Base-by-base conservation (phyloP, 2,888 invertebrate genomes). In the Mesochorus sp. region DNA sequence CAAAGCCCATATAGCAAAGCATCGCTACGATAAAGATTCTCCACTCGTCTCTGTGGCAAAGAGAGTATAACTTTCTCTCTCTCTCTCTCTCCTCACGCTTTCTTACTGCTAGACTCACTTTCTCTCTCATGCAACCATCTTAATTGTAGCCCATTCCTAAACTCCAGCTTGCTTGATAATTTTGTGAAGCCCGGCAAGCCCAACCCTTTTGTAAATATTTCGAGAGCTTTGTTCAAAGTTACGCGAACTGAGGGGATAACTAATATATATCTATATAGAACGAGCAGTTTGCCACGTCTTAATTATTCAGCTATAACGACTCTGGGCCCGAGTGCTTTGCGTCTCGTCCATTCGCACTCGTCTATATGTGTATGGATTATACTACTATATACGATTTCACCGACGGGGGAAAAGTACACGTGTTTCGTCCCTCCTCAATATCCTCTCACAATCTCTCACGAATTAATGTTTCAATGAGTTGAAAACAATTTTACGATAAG, bases 161-260 rank as follows among this genome's bases (percentile, higher is more conserved):
- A 74, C 72, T 81, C 68, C 31, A 53, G 42, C 51, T 78, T 68
- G 74, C 47, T 51, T 61, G 55, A 68, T 81, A 81, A 83, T 82
- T 80, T 80, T 79, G 64, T 59, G 68, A 62, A 79, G 79, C 66
- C 55, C 62, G 73, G 42, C 59, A 47, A 31, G 55, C 51, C 62
- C 14, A 55, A 49, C 57, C 71, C 71, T 71, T 83, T 79, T 73
- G 77, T 74, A 82, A 80, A 82, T 82, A 82, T 73, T 81, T 83
- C 61, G 76, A 73, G 71, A 80, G 82, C 81, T 83, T 83, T 81
- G 83, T 83, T 75, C 73, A 55, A 74, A 81, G 71, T 73, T 79
- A 76, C 73, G 73, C 68, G n/a, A n/a, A n/a, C n/a, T 26, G 14
- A 42, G 19, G 26, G 24, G 47, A 14, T 8, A 34, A n/a, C 12